These are phyloP conservation scores for Eulimnadia texana DNA, from an alignment of 1,140 invertebrate species.

Conservation along the genomic window DNA sequence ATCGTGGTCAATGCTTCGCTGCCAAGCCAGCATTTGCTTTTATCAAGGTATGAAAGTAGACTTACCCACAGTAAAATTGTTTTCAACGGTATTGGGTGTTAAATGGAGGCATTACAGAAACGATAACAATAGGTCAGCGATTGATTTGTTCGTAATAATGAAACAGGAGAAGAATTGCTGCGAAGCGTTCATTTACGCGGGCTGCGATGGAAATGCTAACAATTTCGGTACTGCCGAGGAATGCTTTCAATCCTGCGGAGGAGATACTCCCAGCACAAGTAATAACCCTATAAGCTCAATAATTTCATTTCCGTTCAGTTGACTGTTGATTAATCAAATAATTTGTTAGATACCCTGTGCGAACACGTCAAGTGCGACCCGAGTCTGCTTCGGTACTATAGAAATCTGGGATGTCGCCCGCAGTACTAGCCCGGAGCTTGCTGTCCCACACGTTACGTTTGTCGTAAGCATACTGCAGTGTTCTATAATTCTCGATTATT, in stretches of 20 bases:
- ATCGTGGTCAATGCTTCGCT: slow-evolving; percentile 12
- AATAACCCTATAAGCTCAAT: neutral
- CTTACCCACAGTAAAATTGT: neutral
- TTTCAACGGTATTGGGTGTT: neutral
- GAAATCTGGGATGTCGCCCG: slow-evolving; percentile 20
- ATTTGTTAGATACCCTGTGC: too few species aligned
- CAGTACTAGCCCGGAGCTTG: slow-evolving; percentile 22
- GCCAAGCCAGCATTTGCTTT: slow-evolving; percentile 22
- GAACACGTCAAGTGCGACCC: slow-evolving; percentile 18
- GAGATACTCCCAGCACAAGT: slow-evolving; percentile 13
- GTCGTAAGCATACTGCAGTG: slow-evolving; percentile 20
- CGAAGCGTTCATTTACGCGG: slow-evolving; percentile 23
- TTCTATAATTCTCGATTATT: too few species aligned
- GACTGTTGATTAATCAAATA: too few species aligned
- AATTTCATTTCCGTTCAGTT: too few species aligned
- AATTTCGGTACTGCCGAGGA: slow-evolving; percentile 24
- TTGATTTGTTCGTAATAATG: neutral
- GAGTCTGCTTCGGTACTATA: slow-evolving; percentile 20
- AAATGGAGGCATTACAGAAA: neutral
- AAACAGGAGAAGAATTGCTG: slow-evolving; percentile 19
- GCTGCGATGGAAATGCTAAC: slow-evolving; percentile 29
- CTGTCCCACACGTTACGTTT: slow-evolving; percentile 23
- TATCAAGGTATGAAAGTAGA: neutral
- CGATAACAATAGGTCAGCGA: too few species aligned
- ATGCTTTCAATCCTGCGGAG: slow-evolving; percentile 22